A percentile compares a stretch with the other conserved stretches of the same genome.
Evolutionary conservation across 2,888 invertebrate genomes (phyloP).

Genomic region (Pachliopta kotzebuea): DNA sequence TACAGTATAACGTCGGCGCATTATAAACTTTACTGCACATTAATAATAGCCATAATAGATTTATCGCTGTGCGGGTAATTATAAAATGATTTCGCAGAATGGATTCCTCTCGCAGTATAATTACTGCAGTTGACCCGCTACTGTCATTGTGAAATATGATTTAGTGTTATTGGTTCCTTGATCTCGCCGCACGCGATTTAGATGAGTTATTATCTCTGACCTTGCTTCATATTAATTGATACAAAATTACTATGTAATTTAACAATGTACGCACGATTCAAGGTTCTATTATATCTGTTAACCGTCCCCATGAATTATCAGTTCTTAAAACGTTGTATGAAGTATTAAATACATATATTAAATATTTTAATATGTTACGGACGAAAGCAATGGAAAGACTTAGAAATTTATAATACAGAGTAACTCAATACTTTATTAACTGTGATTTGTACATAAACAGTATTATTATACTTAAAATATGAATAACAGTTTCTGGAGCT

Average conservation of each 20-base stretch:
- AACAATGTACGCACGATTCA: neutral
- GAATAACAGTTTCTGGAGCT: too few relatives aligned
- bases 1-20: constrained; percentile 21
- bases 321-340: too few relatives aligned
- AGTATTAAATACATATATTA: too few relatives aligned
- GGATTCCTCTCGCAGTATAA: constrained; percentile 44
- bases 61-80: constrained; percentile 18
- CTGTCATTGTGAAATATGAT: constrained; percentile 46
- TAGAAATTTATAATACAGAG: too few relatives aligned
- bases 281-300: neutral
- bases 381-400: too few relatives aligned
- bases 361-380: too few relatives aligned
- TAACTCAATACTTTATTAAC: too few relatives aligned
- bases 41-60: constrained; percentile 31
- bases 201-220: constrained; percentile 4
- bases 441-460: too few relatives aligned
- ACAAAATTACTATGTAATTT: neutral
- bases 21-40: constrained; percentile 34
- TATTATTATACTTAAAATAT: too few relatives aligned
- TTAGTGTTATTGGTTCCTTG: constrained; percentile 34
- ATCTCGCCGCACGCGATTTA: constrained; percentile 29
- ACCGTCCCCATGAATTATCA: neutral
- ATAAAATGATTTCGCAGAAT: constrained; percentile 42
- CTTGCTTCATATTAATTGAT: constrained; percentile 19
- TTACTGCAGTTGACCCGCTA: constrained; percentile 50